Percentiles rank a stretch among this genome's conserved stretches.
These are phyloP conservation scores for Drosophila basisetae DNA, from an alignment of 2,888 invertebrate genomes.

Conservation along the genomic window DNA sequence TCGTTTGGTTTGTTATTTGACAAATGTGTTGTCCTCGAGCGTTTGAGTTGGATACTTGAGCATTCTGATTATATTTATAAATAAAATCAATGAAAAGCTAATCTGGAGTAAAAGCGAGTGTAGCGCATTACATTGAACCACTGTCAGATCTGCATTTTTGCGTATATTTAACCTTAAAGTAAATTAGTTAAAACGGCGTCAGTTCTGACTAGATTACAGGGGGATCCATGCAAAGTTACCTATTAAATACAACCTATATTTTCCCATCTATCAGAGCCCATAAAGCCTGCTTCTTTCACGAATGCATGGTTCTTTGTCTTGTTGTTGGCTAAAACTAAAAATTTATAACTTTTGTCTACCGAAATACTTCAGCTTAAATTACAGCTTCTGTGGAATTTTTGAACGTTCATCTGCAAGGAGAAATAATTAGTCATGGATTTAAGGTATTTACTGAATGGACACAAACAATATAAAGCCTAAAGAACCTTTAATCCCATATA, in stretches of 20 bases:
- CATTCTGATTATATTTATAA: neutral
- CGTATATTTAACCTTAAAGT: neutral
- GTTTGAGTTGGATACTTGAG: conserved; percentile 31
- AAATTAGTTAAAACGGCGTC: neutral
- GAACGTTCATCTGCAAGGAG: neutral
- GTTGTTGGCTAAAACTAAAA: neutral
- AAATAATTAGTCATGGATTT: neutral
- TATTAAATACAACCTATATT: neutral
- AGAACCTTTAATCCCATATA: neutral
- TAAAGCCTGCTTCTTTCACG: neutral
- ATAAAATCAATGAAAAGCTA: neutral
- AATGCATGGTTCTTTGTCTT: neutral
- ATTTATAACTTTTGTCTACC: neutral
- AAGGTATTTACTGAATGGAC: too few species aligned
- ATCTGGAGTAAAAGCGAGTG: neutral
- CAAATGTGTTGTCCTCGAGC: conserved; percentile 54
- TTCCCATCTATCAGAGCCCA: neutral
- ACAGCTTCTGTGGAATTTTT: neutral
- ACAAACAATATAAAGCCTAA: too few species aligned
- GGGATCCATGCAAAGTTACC: too few species aligned
- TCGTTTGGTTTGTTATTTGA: conserved; percentile 55
- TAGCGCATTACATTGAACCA: neutral
- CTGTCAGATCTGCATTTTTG: neutral
- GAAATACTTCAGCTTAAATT: neutral
- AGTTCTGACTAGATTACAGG: neutral